phyloP scores from a whole-genome alignment of 2,888 invertebrate genomes.

The Chrysolina haemoptera region DNA sequence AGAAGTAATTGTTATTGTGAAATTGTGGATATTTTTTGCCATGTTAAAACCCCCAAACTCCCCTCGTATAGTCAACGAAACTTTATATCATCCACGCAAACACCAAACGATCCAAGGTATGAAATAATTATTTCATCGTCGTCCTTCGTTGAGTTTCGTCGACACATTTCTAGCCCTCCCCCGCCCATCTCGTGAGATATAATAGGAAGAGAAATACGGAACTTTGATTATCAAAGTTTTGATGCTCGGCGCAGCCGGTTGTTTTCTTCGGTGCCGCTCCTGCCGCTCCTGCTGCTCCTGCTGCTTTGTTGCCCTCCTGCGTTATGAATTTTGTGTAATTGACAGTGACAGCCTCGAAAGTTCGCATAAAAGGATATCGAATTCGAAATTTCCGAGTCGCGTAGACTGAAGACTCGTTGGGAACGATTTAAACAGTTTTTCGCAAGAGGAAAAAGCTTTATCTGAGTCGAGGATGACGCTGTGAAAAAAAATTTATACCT shows the following conservation, averaged over 20 bases:
- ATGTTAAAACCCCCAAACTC: not conserved
- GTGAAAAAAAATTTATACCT: not conserved
- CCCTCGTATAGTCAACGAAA: not conserved
- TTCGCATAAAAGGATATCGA: conserved; percentile 27
- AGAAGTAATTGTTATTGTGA: no score
- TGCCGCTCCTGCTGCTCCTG: conserved; percentile 1
- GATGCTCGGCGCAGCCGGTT: conserved; percentile 14
- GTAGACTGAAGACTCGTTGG: conserved; percentile 22
- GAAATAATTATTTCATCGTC: conserved; percentile 31
- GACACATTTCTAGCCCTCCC: conserved; percentile 7
- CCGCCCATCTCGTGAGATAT: not conserved
- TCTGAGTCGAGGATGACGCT: not conserved
- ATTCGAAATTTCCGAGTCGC: not conserved
- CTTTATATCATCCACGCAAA: not conserved
- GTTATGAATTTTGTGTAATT: conserved; percentile 34
- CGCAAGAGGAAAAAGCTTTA: not conserved
- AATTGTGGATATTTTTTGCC: no score
- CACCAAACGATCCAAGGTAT: not conserved
- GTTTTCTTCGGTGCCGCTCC: conserved; percentile 6
- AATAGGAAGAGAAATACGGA: conserved; percentile 11
- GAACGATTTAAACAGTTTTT: conserved; percentile 13
- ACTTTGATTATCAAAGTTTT: conserved; percentile 36
- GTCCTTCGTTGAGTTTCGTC: conserved; percentile 14
- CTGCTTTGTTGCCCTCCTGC: conserved; percentile 13
- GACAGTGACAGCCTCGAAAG: conserved; percentile 32